A percentile compares a stretch with the other conserved stretches of the same genome.
phyloP scores from a whole-genome alignment of 2,888 invertebrate genomes.

The Argyresthia albistria region DNA sequence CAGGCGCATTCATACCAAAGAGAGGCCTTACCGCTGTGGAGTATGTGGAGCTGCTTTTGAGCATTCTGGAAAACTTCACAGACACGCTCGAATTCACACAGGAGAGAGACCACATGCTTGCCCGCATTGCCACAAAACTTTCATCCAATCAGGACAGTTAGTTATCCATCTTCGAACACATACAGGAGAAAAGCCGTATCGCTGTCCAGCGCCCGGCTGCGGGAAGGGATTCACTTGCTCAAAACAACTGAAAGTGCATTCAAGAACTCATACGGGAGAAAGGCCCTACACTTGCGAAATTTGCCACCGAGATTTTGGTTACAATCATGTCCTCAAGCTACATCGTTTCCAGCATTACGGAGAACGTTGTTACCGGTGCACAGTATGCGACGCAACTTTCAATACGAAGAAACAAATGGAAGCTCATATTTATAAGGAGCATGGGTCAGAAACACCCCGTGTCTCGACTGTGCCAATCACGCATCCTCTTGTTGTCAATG shows the following conservation, averaged over 20 bases:
- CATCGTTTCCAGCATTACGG: constrained; percentile 94
- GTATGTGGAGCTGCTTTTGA: constrained; percentile 92
- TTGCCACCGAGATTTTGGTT: constrained; percentile 91
- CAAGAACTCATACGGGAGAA: constrained; percentile 91
- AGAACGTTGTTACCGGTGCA: constrained; percentile 93
- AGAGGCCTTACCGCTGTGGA: constrained; percentile 90
- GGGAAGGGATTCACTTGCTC: constrained; percentile 94
- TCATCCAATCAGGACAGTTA: constrained; percentile 91
- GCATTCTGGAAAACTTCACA: constrained; percentile 90
- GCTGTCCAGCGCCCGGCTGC: constrained; percentile 84
- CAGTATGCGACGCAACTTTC: constrained; percentile 92
- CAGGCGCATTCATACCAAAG: constrained; percentile 91
- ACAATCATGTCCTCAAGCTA: constrained; percentile 91
- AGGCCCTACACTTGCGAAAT: constrained; percentile 94
- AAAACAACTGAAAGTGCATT: constrained; percentile 92
- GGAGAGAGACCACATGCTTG: constrained; percentile 93
- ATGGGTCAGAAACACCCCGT: constrained; percentile 66
- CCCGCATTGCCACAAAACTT: constrained; percentile 89
- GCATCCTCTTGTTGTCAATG: constrained; percentile 36
- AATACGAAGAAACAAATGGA: constrained; percentile 94
- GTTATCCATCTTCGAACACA: constrained; percentile 94
- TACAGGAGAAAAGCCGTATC: constrained; percentile 90
- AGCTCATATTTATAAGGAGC: constrained; percentile 79
- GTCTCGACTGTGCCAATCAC: constrained; percentile 36
- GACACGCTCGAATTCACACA: constrained; percentile 93